These are phyloP conservation scores for Scylla paramamosain DNA, from an alignment of 1,140 invertebrate species.

Conservation along the genomic window DNA sequence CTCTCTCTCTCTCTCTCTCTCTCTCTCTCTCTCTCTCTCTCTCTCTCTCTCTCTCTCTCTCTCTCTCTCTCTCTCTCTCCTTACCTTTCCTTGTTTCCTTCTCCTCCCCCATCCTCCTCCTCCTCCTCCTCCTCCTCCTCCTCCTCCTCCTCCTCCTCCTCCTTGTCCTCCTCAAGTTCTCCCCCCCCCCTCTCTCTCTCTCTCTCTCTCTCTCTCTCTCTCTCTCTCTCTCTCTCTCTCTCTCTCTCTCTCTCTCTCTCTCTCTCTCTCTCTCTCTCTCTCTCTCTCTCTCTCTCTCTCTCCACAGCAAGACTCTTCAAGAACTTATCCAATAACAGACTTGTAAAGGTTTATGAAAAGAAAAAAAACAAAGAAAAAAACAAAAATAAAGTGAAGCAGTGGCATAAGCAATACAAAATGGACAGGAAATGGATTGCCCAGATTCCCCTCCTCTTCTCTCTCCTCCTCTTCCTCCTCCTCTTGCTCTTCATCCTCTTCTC, in stretches of 20 bases:
- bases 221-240: slow-evolving; percentile 8
- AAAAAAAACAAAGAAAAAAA: not conserved
- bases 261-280: slow-evolving; percentile 20
- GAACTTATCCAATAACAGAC: not conserved
- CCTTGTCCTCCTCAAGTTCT: not conserved
- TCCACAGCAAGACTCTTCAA: not conserved
- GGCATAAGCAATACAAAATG: not conserved
- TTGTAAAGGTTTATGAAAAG: not conserved
- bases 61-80: not conserved
- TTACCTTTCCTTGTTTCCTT: not conserved
- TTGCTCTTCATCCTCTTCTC: not conserved
- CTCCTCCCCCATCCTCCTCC: not conserved
- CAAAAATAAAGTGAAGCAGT: not conserved
- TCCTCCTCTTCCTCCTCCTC: not conserved
- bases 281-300: not conserved
- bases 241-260: slow-evolving; percentile 20
- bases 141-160: not conserved
- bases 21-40: not conserved
- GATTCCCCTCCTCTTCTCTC: not conserved
- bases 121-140: not conserved
- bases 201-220: not conserved
- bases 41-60: not conserved
- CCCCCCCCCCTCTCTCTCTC: too few relatives aligned
- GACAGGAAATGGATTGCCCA: not conserved
- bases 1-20: not conserved